Percentiles rank a stretch among this genome's conserved stretches.
These are phyloP conservation scores for Ranitomeya imitator DNA, from an alignment of 2,113 vertebrate genomes.

Conservation along the genomic window DNA sequence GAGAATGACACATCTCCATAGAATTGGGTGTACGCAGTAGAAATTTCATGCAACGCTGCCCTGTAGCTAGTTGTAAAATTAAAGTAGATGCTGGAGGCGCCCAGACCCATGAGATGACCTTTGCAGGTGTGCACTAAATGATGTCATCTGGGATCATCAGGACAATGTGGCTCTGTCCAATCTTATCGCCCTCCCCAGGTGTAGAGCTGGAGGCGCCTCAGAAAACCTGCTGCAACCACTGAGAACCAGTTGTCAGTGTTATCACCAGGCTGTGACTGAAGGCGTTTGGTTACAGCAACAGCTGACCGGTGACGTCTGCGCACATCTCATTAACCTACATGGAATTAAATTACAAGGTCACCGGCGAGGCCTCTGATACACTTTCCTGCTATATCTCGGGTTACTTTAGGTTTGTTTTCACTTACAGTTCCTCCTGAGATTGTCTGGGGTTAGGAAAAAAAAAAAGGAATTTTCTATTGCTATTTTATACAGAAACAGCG, in stretches of 20 bases:
- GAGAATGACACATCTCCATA: too few relatives aligned
- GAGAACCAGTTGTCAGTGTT: background rate
- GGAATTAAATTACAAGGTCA: background rate
- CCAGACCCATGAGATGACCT: background rate
- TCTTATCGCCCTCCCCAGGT: background rate
- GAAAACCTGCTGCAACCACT: background rate
- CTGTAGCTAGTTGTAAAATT: too few relatives aligned
- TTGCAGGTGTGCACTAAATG: too few relatives aligned
- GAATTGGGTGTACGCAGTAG: too few relatives aligned
- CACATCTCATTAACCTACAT: conserved; percentile 20
- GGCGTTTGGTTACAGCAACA: background rate
- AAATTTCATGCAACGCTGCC: too few relatives aligned
- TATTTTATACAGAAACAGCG: background rate
- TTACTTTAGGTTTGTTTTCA: background rate
- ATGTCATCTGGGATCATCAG: background rate
- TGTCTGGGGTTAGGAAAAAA: background rate
- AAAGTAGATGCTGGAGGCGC: too few relatives aligned
- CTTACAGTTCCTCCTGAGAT: background rate
- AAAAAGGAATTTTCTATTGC: too few relatives aligned
- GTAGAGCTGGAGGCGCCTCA: background rate
- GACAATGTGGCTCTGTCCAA: background rate
- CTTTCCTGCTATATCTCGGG: background rate
- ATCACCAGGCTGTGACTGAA: background rate
- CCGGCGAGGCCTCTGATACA: background rate
- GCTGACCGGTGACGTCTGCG: background rate